Conservation (phyloP, 2,113 vertebrate genomes). For the Malaclemys terrapin region DNA sequence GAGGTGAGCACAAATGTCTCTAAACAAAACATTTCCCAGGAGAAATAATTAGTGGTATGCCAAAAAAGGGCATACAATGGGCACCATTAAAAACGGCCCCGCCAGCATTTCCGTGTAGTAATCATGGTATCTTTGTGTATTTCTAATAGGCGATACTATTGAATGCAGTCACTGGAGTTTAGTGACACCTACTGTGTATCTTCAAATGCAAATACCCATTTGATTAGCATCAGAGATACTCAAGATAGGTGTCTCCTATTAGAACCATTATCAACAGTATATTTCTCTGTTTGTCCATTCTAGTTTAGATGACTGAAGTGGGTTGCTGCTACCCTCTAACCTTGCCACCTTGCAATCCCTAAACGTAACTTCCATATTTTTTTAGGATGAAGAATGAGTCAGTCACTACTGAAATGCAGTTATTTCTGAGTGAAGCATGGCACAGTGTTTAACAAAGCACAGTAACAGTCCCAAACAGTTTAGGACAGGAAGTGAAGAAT, state of each 20-base stretch:
- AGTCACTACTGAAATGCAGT: neutral
- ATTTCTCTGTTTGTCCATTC: neutral
- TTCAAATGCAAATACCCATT: neutral
- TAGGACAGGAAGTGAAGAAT: neutral
- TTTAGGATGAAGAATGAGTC: neutral
- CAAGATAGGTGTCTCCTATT: no score
- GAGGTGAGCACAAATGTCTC: neutral
- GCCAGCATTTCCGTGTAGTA: rapidly evolving
- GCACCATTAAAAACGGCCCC: neutral
- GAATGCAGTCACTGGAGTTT: neutral
- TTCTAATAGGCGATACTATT: rapidly evolving
- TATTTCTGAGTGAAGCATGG: rapidly evolving
- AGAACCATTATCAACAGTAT: neutral
- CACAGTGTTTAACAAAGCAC: neutral
- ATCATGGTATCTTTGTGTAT: neutral
- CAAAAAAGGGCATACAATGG: neutral
- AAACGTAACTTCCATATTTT: neutral
- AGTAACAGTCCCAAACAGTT: neutral
- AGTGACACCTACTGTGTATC: neutral
- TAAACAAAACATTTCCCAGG: neutral
- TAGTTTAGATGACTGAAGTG: neutral
- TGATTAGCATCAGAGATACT: no score
- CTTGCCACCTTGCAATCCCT: neutral
- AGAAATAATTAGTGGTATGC: neutral
- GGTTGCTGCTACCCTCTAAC: neutral